Conservation (phyloP, 2,113 vertebrate species). For the Pantherophis guttatus region DNA sequence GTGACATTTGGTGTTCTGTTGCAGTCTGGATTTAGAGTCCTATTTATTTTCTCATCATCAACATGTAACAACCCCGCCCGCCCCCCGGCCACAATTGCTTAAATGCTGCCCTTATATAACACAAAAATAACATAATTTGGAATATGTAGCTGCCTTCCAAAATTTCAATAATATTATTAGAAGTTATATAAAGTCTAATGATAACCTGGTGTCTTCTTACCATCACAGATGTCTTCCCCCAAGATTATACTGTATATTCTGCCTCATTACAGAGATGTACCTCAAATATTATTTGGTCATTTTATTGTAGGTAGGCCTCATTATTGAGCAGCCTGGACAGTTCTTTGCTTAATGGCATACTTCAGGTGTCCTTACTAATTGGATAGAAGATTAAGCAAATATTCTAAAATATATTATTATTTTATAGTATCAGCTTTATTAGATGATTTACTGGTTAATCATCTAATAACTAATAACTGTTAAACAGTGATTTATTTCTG, state of each 20-base stretch:
- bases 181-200: background rate
- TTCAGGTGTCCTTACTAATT: background rate
- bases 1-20: background rate
- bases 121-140: background rate
- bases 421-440: background rate
- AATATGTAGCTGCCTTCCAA: background rate
- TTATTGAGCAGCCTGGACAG: background rate
- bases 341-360: background rate
- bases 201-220: background rate
- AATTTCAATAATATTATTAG: background rate
- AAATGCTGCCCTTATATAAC: background rate
- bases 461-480: background rate
- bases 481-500: background rate
- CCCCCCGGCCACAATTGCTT: background rate
- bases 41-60: background rate
- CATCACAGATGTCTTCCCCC: background rate
- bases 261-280: background rate
- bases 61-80: background rate
- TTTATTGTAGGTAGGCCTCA: background rate
- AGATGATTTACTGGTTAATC: background rate
- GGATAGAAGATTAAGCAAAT: background rate
- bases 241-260: background rate
- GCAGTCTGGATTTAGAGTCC: background rate
- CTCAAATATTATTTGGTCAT: background rate
- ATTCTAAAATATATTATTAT: background rate